Evolutionary conservation across 2,797 vertebrate species (phyloP), one percentile per base, ranked within the genome.

Genomic region (Hephaestus fuliginosus): DNA sequence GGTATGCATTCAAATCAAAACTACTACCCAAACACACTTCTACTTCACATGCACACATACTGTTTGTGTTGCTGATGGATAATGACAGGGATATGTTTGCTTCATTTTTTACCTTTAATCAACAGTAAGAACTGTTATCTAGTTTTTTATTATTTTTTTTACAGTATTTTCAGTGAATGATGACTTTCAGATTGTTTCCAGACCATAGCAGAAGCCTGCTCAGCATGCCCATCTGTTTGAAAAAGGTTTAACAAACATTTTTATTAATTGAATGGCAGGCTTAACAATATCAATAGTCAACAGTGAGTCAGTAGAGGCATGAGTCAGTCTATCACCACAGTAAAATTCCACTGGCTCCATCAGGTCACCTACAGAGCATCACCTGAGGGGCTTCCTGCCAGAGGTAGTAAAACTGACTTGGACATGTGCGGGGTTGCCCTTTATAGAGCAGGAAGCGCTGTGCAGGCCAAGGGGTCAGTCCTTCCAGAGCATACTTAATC

Each of bases 361-460:
- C 78, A 70, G 86, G 83, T 92, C 90, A 92, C 85, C 73, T 76
- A 22, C 70, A 80, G 85, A 89, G 76, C 86, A 89, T 83, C 81
- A 85, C 89, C 90, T 76, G 74, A 86, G 79, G 86, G 85, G 49
- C 66, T 92, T 90, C 81, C 86, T 86, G 79, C 62, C 76, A 76
- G 9, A 44, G 49, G 74, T 17, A 69, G 80, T 92, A 86, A 91
- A 91, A 86, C 74, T 41, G 22, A 82, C 69, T 66, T 1, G 63
- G 78, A 86, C 85, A 82, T 89, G 86, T 89, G 84, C 39, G 74
- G 57, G 49, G 55, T 69, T 74, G 82, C 51, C 73, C 48, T 87
- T 85, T 85, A 79, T 46, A 30, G 70, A 85, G 74, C 69, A 81
- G 78, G 75, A 85, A 79, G 70, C n/a, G 41, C 48, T 18, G 9